These are phyloP conservation scores for pig (Sus scrofa) DNA, from an alignment of 2,113 vertebrate species.

Conservation along the genomic window DNA sequence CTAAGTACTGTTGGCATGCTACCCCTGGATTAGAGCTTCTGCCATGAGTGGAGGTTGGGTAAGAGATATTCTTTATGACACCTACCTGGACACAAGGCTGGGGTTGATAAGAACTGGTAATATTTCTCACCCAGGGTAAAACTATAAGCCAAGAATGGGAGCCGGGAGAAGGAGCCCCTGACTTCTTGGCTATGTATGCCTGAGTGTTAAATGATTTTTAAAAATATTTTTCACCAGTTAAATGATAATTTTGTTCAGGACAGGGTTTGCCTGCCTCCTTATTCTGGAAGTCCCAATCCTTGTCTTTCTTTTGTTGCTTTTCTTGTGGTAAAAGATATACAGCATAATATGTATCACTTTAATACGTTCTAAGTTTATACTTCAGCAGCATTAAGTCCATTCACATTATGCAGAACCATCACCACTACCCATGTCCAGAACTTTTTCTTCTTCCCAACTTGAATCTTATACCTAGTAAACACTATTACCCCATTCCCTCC, in stretches of 20 bases:
- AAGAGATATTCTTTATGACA: not conserved
- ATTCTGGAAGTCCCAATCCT: not conserved
- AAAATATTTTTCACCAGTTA: conserved; percentile 24
- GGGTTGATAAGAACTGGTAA: conserved; percentile 39
- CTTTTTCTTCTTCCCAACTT: conserved; percentile 1
- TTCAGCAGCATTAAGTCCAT: not conserved
- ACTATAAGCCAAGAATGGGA: conserved; percentile 27
- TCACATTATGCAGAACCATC: not conserved
- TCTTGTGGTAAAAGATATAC: not conserved
- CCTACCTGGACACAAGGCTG: not conserved
- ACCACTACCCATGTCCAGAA: not conserved
- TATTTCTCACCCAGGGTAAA: conserved; percentile 17
- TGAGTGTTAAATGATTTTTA: not conserved
- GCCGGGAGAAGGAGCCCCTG: not conserved
- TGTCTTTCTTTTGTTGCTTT: not conserved
- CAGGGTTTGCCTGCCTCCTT: not conserved
- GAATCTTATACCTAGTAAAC: conserved; percentile 15
- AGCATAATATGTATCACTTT: not conserved
- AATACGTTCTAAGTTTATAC: not conserved
- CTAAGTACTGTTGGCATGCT: not conserved
- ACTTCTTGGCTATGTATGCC: conserved; percentile 7
- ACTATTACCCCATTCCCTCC: not conserved
- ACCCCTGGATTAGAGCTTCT: conserved; percentile 3
- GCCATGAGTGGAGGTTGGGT: not conserved
- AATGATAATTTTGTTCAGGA: not conserved